Base-by-base conservation (phyloP, 2,113 vertebrate genomes). In the Glareola pratincola region DNA sequence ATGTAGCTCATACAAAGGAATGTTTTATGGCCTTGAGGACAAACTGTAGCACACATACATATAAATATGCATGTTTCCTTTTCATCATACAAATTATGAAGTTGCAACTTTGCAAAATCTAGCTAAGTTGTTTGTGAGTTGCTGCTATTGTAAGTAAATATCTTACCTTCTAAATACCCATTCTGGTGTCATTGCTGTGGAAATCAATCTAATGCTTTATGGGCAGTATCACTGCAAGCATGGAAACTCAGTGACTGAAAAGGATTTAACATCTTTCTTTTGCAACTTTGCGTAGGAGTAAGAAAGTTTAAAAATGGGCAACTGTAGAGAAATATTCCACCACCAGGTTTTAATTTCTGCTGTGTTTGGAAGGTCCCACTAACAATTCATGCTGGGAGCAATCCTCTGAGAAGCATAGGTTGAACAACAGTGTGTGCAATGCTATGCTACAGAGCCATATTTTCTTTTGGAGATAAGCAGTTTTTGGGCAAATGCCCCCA, bases 161-260 rank as follows among this genome's bases (percentile, higher is more conserved):
- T 62, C 64, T 45, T 56, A 12, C 41, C 62, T 78, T 48, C 18
- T 26, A 30, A 21, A 6, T 67, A 47, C 47, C 51, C 26, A 1
- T 82, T 87, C 51, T 67, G 48, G 53, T 79, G 2, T 54, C 26
- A 16, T 22, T 1, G 2, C 48, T 0, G 0, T 64, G 71, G 75
- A 83, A 90, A 53, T 88, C 48, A 14, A 2, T 80, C 45, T 45
- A 29, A 21, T 30, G 32, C 30, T 88, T 85, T 19, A 78, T 30
- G 59, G 39, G 62, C 75, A 95, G 2, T 29, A 51, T 43, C 0
- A 0, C 47, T 79, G n/a, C 56, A 51, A 54, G 78, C 51, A n/a
- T 83, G 71, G 66, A 63, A 92, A 79, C 43, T 74, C 12, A 5
- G 34, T 39, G 69, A 29, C 12, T 63, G 53, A 54, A 75, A 68